Base-by-base conservation (phyloP, 2,797 vertebrate species). In the Neoniphon sammara region DNA sequence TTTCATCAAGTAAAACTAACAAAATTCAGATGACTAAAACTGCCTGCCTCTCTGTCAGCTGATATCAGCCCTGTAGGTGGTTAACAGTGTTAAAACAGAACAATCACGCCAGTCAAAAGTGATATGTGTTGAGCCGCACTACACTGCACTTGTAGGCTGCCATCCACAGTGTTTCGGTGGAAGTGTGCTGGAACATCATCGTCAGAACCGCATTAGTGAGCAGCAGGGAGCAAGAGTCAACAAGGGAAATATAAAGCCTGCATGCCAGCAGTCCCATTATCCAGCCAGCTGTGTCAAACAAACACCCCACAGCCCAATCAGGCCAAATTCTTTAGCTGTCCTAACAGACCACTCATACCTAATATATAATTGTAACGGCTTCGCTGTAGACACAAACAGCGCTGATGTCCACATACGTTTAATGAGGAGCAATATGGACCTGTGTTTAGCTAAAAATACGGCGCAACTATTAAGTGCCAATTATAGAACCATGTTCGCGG, bases 221-320 rank as follows among this genome's bases (percentile, higher is more conserved):
- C 69, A 82, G 81, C 72, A 84, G 67, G 68, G 74, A 73, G 59
- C 3, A 15, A 72, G 34, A 54, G 66, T 83, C 72, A 84, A 54
- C 66, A 44, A 57, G 80, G 57, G 66, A 82, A 73, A 82, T 70
- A 73, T 71, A 27, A 73, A 21, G 73, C 20, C 73, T 53, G 76
- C 67, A 47, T 76, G 76, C 69, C 83, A 87, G 66, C 50, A 57
- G 73, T 63, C 65, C 63, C 73, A 84, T 84, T 78, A 85, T 60
- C 64, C 31, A 69, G 30, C 61, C 75, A 69, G 78, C 73, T 85
- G 80, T 76, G 77, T 58, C 68, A 62, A 47, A 69, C 80, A 75
- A 50, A 55, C 56, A 58, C 76, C 74, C 58, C 18, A 11, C 17
- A 5, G 73, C 66, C 73, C 63, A 60, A 71, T 83, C 66, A 59